These are phyloP conservation scores for Tetanocera ferruginea DNA, from an alignment of 2,888 invertebrate species.

Conservation along the genomic window DNA sequence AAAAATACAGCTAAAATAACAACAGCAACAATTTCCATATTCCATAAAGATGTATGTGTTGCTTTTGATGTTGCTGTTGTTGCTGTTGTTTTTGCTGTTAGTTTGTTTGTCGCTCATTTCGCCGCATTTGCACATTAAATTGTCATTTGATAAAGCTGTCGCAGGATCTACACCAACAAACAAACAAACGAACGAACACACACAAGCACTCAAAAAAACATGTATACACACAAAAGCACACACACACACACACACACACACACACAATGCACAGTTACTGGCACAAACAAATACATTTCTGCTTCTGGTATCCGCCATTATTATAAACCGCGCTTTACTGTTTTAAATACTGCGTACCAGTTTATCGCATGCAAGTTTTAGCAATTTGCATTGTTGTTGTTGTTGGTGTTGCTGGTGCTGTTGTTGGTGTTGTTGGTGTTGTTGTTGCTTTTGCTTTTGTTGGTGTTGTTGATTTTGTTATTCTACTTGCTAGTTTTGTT, in stretches of 20 bases:
- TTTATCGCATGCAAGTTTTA: slow-evolving; percentile 2
- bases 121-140: slow-evolving; percentile 47
- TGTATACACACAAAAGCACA: not conserved
- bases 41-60: not conserved
- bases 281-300: not conserved
- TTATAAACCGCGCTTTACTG: not conserved
- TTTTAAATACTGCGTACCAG: not conserved
- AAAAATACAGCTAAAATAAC: not conserved
- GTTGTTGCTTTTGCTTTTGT: not conserved
- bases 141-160: slow-evolving; percentile 48
- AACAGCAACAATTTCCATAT: not conserved
- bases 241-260: too few relatives aligned
- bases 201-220: not conserved
- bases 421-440: not conserved
- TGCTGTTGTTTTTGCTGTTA: not conserved
- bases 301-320: not conserved
- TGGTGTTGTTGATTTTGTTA: not conserved
- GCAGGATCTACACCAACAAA: not conserved
- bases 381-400: not conserved
- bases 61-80: not conserved
- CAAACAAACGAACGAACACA: not conserved
- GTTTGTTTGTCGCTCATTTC: not conserved
- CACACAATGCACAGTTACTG: not conserved
- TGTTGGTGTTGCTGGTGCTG: not conserved
- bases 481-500: too few relatives aligned